Base-by-base conservation (phyloP, 2,888 invertebrate species). In the Poecilobothrus nobilitatus region DNA sequence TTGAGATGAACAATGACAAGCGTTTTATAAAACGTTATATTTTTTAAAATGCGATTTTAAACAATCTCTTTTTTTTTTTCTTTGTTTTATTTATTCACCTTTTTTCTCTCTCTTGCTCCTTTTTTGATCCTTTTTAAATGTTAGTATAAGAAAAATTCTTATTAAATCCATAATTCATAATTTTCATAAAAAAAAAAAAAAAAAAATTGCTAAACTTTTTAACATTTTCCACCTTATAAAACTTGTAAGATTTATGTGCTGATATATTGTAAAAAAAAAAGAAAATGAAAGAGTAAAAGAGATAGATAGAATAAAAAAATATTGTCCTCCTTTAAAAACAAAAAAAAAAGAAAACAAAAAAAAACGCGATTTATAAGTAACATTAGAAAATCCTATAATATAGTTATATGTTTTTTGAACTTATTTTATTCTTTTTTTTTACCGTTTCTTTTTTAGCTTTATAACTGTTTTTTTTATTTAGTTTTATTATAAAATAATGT, bases 151-250 rank as follows among this genome's bases (percentile, higher is more conserved):
- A 18, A 53, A 53, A 53, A 53, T 15, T 53, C 53, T 53, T 53
- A 53, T 53, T 53, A 53, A 53, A 53, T 53, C 53, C 53, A 53
- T 53, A 53, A 53, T 53, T 53, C 53, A 53, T 53, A 53, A 53
- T 53, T 53, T 53, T 53, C n/a, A 53, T 53, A 53, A 53, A 53
- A 53, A 53, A 12, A 53, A 53, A 53, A 53, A 53, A 53, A 53
- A 53, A 10, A 44, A 53, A 53, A 15, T 18, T 53, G 53, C 53
- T 53, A 53, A 53, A 53, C 53, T 53, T 53, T 53, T 53, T 53
- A 53, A 53, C 53, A 53, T 53, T 53, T 53, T 53, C 53, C 53
- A 53, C 53, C 53, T 53, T 53, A 53, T 53, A 53, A 53, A 53
- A 53, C 53, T 53, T 53, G 18, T 53, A 53, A 53, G 53, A 53